Evolutionary conservation across 2,797 vertebrate genomes (phyloP).

Genomic region (Ctenopoma multispine): DNA sequence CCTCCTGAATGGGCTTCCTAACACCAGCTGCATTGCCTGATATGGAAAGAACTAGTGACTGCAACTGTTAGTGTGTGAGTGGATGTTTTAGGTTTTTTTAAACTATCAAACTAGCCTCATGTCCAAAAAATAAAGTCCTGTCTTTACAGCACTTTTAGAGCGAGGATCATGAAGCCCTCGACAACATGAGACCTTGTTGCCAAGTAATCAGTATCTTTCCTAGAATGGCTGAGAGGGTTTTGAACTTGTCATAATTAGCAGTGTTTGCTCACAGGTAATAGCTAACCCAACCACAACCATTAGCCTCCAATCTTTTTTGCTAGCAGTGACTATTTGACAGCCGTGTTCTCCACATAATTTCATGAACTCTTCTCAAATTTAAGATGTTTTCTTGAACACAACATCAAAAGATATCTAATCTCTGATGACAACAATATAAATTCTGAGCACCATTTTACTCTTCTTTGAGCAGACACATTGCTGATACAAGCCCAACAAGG

Average conservation of each 20-base stretch:
- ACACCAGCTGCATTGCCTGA: conserved; percentile 64
- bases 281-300: conserved; percentile 26
- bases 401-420: conserved; percentile 42
- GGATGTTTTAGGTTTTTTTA: conserved; percentile 25
- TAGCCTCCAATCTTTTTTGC: conserved; percentile 33
- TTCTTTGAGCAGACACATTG: conserved; percentile 24
- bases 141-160: conserved; percentile 8
- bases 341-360: conserved; percentile 37
- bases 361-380: conserved; percentile 9
- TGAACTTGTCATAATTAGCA: conserved; percentile 44
- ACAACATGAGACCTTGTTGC: conserved; percentile 33
- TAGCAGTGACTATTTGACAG: conserved; percentile 45
- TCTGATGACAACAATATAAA: conserved; percentile 41
- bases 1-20: conserved; percentile 41
- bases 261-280: conserved; percentile 52
- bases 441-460: conserved; percentile 18
- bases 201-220: conserved; percentile 24
- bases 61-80: conserved; percentile 22
- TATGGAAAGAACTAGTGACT: conserved; percentile 65
- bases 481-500: conserved; percentile 38
- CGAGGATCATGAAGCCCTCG: neutral
- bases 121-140: conserved; percentile 1
- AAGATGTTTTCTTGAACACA: conserved; percentile 41
- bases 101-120: conserved; percentile 16
- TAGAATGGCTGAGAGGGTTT: conserved; percentile 33